Percentiles rank a stretch among this genome's conserved stretches.
These are phyloP conservation scores for Esperia sulphurella DNA, from an alignment of 2,888 invertebrate genomes.

Conservation along the genomic window DNA sequence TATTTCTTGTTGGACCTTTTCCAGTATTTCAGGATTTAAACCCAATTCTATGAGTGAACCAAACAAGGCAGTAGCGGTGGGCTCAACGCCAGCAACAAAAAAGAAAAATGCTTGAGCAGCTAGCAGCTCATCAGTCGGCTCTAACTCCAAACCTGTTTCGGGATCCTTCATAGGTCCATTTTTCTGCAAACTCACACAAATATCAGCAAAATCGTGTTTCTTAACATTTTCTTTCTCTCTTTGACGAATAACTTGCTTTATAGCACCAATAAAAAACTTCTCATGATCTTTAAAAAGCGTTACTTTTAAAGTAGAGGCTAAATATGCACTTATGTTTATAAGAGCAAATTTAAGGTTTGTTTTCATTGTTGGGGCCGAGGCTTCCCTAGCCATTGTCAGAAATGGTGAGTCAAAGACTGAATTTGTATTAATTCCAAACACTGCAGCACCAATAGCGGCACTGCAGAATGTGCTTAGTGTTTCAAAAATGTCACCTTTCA, in stretches of 20 bases:
- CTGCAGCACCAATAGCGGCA: conserved; percentile 35
- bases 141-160: conserved; percentile 37
- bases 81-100: conserved; percentile 58
- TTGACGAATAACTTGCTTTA: conserved; percentile 42
- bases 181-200: conserved; percentile 48
- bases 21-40: conserved; percentile 39
- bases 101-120: conserved; percentile 59
- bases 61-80: conserved; percentile 46
- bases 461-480: conserved; percentile 24
- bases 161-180: conserved; percentile 38
- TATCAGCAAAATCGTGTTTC: conserved; percentile 50
- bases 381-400: conserved; percentile 9
- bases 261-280: conserved; percentile 45
- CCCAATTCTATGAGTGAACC: conserved; percentile 46
- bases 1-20: conserved; percentile 49
- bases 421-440: conserved; percentile 43
- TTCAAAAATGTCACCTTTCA: conserved; percentile 24
- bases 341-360: conserved; percentile 21
- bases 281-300: conserved; percentile 41
- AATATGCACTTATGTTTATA: conserved; percentile 13
- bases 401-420: conserved; percentile 52
- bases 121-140: conserved; percentile 49
- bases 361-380: conserved; percentile 12
- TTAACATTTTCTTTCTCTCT: conserved; percentile 37
- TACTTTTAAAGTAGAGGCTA: conserved; percentile 27